A percentile compares a stretch with the other conserved stretches of the same genome.
phyloP scores from a whole-genome alignment of 2,797 vertebrate genomes.

The Chelidonichthys spinosus region DNA sequence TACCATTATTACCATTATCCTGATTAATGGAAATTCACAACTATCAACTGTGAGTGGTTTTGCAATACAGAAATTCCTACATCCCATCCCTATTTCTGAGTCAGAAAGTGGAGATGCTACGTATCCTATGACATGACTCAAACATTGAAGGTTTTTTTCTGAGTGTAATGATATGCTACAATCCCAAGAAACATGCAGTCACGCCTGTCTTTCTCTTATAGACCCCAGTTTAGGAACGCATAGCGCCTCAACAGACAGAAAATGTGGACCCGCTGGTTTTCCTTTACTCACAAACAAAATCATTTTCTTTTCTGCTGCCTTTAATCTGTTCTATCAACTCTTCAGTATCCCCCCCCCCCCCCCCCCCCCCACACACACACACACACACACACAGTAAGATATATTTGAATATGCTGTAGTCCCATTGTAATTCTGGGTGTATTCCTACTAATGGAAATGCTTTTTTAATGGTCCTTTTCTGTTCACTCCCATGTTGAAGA shows the following conservation, averaged over 20 bases:
- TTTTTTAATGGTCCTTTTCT: conserved; percentile 6
- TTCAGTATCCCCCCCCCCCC: not conserved
- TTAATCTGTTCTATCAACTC: not conserved
- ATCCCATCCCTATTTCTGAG: not conserved
- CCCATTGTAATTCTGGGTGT: not conserved
- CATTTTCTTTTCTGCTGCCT: not conserved
- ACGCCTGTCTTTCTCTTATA: not conserved
- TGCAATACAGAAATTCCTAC: too few relatives aligned
- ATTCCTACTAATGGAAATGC: not conserved
- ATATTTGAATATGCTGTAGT: not conserved
- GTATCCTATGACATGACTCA: not conserved
- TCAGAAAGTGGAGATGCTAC: not conserved
- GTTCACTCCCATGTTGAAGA: not conserved
- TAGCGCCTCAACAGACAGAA: not conserved
- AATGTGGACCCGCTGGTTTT: conserved; percentile 20
- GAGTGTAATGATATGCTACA: not conserved
- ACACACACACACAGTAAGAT: not conserved
- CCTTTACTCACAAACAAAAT: not conserved
- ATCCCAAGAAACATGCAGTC: not conserved
- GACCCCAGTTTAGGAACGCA: not conserved
- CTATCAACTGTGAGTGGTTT: too few relatives aligned
- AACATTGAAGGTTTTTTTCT: not conserved
- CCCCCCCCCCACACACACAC: too few relatives aligned
- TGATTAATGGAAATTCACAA: too few relatives aligned
- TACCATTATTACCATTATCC: too few relatives aligned